phyloP scores from a whole-genome alignment of 2,888 invertebrate genomes.

The Dastarcus helophoroides region DNA sequence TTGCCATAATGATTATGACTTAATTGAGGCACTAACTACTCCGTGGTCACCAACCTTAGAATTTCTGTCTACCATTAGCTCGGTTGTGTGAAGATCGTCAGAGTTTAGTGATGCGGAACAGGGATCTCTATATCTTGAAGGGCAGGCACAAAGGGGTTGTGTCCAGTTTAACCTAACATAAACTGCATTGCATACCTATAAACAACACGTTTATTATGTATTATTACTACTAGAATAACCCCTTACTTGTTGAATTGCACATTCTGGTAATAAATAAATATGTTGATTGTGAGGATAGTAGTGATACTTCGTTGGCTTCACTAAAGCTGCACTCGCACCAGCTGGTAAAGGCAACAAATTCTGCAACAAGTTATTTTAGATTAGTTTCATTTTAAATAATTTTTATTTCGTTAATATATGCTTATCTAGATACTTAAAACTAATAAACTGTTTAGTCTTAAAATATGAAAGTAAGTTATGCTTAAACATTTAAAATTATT shows the following conservation, averaged over 20 bases:
- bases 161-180: conserved; percentile 87
- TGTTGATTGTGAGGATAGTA: conserved; percentile 91
- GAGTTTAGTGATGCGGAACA: conserved; percentile 84
- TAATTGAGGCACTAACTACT: too few species aligned
- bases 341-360: conserved; percentile 54
- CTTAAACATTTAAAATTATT: too few species aligned
- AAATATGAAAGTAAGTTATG: too few species aligned
- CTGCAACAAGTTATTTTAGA: too few species aligned
- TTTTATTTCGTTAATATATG: too few species aligned
- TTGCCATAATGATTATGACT: too few species aligned
- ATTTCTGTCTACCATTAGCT: conserved; percentile 74
- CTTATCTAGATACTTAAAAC: too few species aligned
- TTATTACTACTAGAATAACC: background rate
- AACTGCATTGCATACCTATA: conserved; percentile 82
- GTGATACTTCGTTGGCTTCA: conserved; percentile 86
- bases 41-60: conserved; percentile 54
- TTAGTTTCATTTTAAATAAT: too few species aligned
- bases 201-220: conserved; percentile 13
- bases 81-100: conserved; percentile 85
- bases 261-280: conserved; percentile 83
- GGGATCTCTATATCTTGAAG: conserved; percentile 76
- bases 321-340: conserved; percentile 56
- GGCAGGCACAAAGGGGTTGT: conserved; percentile 86
- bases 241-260: conserved; percentile 80
- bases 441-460: too few species aligned